Base-by-base conservation (phyloP, 2,797 vertebrate genomes). In the Manis pentadactyla region DNA sequence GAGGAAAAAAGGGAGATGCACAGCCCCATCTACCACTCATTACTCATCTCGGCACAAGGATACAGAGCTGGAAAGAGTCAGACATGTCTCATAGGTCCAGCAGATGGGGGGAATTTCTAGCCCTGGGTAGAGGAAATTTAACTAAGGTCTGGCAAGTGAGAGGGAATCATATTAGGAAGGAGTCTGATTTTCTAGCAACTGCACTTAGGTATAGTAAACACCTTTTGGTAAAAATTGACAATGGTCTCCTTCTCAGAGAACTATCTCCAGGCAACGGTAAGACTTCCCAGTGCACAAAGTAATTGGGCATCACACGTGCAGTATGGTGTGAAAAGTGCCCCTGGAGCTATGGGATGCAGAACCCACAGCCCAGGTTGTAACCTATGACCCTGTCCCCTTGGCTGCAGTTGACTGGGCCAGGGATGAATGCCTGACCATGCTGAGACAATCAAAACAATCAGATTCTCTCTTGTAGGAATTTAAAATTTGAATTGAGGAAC, bases 131-230 rank as follows among this genome's bases (percentile, higher is more conserved):
- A 86, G 21, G 64, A 93, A 88, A 55, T 4, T 17, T 34, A 46
- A 68, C 31, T 78, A 87, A 90, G 77, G 15, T 37, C 19, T 63
- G 46, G 51, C 51, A 78, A n/a, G n/a, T 90, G 42, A 51, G 59
- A 53, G 21, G 29, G 39, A 57, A 39, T 68, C 77, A 6, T 68
- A 23, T 6, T 69, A 29, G 34, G 0, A 10, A 81, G 14, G 39
- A 59, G n/a, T 9, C 59, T 95, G 83, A n/a, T 63, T 94, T 92
- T 75, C 55, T 75, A 82, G n/a, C 29, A 79, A n/a, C 46, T 59
- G 7, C 21, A 51, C 11, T 37, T 93, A 46, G 4, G 61, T 79
- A 85, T 0, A 81, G 6, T 55, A 73, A 77, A 49, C 27, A 13
- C 59, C 63, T 71, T 81, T 90, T 39, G 59, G 63, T 17, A 37